Base-by-base conservation (phyloP, 2,888 invertebrate genomes). In the Dusona sp. region DNA sequence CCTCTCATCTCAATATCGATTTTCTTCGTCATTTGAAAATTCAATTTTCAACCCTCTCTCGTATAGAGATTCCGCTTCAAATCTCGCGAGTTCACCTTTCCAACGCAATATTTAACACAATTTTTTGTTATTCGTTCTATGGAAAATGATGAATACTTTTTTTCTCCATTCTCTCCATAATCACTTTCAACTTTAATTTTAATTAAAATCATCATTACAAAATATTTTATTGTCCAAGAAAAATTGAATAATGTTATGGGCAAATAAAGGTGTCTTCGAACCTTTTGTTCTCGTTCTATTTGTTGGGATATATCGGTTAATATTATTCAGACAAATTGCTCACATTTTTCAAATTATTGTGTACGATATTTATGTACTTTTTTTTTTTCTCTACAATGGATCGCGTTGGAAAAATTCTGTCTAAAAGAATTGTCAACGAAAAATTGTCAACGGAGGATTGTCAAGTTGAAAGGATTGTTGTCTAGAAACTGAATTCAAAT, bases 21-120 rank as follows among this genome's bases (percentile, higher is more conserved):
- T 81, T 67, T 74, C 42, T 70, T 64, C 82, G 48, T 74, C 74
- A 70, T 83, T 79, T 82, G n/a, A 42, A 61, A 79, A 82, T 85
- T 82, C 4, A 79, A 82, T 82, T 79, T 74, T 74, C 68, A 48
- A 61, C 61, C 61, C 61, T 61, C 57, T 57, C 61, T 61, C 61
- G 29, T 61, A 29, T 61, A 29, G 29, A 29, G 11, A 61, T 29
- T 61, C 6, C 16, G 25, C 61, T 61, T 61, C 29, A 67, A 74
- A 74, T 65, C 65, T 64, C 77, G 65, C 45, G 22, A 77, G 33
- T 25, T 33, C 25, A 54, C 64, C 67, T 77, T 77, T 61, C 65
- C 45, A 45, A 3, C 2, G 16, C 29, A 8, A 33, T 38, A 42
- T 61, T 61, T 29, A 61, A 61, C 61, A 29, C 61, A 4, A 61